phyloP scores from a whole-genome alignment of 2,113 vertebrate species.

The Charadrius vociferus region DNA sequence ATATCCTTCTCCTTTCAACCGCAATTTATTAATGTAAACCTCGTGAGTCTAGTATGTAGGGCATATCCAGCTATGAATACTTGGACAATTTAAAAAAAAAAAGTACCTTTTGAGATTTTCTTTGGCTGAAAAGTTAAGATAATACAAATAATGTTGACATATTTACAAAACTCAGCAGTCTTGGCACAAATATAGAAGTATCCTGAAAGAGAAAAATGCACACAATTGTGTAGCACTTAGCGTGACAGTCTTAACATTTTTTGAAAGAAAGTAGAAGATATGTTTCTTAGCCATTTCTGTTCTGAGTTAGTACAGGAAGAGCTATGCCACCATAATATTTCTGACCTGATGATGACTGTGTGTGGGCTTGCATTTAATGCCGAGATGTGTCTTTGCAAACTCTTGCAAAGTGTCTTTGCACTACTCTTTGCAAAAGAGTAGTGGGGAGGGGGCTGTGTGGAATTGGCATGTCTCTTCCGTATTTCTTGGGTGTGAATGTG shows the following conservation, averaged over 20 bases:
- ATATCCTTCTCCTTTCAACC: neutral
- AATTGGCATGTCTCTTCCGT: neutral
- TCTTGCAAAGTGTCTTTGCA: no score
- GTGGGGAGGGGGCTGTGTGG: fast-evolving
- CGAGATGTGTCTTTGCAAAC: neutral
- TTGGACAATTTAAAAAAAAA: neutral
- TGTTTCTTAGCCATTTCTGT: neutral
- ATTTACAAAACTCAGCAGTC: neutral
- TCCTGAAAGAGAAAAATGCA: neutral
- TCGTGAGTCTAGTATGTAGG: neutral
- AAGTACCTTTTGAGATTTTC: neutral
- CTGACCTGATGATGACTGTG: neutral
- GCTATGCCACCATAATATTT: neutral
- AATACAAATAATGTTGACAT: neutral
- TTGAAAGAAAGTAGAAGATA: neutral
- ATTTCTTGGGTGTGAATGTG: neutral
- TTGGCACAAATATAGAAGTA: neutral
- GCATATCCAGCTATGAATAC: neutral
- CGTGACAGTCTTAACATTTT: fast-evolving
- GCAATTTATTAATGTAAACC: neutral
- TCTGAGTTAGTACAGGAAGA: neutral
- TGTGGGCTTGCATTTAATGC: neutral
- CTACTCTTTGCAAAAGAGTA: no score
- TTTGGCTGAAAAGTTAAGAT: neutral
- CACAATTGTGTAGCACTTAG: neutral